Evolutionary conservation across 2,888 invertebrate species (phyloP).

Genomic region (Stenodema calcarata): DNA sequence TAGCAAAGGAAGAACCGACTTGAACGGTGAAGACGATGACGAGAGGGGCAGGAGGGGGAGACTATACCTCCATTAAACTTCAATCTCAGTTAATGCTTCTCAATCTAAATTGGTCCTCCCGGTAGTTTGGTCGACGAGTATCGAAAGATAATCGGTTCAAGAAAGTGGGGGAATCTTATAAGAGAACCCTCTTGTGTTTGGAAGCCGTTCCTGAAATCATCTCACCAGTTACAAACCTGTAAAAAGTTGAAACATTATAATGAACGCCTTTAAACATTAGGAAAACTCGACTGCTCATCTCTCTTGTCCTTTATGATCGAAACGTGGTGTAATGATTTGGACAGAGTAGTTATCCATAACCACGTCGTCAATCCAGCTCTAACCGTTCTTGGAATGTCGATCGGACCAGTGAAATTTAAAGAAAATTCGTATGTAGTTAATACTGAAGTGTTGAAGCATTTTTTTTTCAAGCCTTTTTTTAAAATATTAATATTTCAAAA

Average conservation of each 20-base stretch:
- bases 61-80: conserved; percentile 47
- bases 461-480: too few species aligned
- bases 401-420: neutral
- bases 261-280: neutral
- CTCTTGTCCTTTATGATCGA: neutral
- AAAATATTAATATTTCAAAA: too few species aligned
- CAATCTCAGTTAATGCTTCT: conserved; percentile 49
- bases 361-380: neutral
- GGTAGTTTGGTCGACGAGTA: conserved; percentile 37
- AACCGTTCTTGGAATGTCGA: neutral
- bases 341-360: neutral
- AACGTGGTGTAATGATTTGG: neutral
- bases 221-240: neutral
- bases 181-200: neutral
- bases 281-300: neutral
- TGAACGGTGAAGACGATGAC: neutral
- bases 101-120: conserved; percentile 49
- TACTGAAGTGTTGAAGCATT: too few species aligned
- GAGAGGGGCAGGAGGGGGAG: too few species aligned
- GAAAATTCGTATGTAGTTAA: neutral
- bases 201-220: neutral
- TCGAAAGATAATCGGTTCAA: conserved; percentile 38
- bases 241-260: neutral
- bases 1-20: conserved; percentile 33
- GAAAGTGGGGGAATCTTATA: neutral